These are phyloP conservation scores for Glaucidium brasilianum DNA, from an alignment of 2,113 vertebrate genomes.

Conservation along the genomic window DNA sequence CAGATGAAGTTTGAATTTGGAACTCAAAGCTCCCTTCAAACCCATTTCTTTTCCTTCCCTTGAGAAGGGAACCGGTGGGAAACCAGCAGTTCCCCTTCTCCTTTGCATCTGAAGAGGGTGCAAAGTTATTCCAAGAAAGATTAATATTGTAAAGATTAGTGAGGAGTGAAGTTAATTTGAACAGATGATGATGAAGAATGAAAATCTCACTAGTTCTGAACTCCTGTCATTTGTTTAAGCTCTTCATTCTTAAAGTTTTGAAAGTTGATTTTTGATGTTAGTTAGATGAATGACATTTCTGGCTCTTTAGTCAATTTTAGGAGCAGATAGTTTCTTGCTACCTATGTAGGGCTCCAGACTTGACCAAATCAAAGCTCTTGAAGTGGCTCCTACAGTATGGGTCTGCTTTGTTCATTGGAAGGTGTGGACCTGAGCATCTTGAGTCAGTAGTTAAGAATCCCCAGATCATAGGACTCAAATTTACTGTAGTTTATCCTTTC, in stretches of 20 bases:
- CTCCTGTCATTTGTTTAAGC: background rate
- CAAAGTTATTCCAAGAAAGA: background rate
- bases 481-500: background rate
- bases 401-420: background rate
- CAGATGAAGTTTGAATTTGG: background rate
- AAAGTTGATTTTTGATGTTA: background rate
- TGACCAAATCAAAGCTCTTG: background rate
- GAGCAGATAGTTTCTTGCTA: background rate
- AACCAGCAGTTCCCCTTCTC: background rate
- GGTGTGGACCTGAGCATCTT: background rate
- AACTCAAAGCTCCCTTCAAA: background rate
- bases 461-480: background rate
- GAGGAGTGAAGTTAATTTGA: background rate
- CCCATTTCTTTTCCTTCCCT: background rate
- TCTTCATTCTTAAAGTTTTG: background rate
- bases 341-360: background rate
- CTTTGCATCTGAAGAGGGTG: background rate
- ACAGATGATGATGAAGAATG: background rate
- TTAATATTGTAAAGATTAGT: background rate
- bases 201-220: background rate
- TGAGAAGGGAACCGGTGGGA: background rate
- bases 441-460: background rate
- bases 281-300: background rate
- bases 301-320: background rate
- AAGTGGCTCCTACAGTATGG: background rate